These are phyloP conservation scores for Carterocephalus palaemon DNA, from an alignment of 2,888 invertebrate species.

Conservation along the genomic window DNA sequence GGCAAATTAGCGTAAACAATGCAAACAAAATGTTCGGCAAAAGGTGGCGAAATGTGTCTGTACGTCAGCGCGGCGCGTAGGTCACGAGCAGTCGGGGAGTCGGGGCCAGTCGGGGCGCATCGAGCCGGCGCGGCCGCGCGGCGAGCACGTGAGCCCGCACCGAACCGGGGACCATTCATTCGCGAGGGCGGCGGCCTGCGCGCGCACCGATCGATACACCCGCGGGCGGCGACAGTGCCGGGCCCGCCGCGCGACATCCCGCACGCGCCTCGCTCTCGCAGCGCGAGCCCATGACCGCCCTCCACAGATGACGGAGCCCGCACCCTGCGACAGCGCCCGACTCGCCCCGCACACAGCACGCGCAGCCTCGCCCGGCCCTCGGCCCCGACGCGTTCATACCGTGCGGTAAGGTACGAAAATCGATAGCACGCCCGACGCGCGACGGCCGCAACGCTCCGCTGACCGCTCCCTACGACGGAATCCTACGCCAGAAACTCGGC, in stretches of 20 bases:
- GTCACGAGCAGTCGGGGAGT: constrained; percentile 32
- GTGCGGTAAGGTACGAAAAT: constrained; percentile 67
- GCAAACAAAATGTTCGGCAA: background rate
- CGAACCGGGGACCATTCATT: constrained; percentile 70
- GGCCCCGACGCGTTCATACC: constrained; percentile 43
- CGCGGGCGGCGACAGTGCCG: constrained; percentile 65
- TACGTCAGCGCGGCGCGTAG: constrained; percentile 28
- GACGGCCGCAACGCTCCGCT: constrained; percentile 49
- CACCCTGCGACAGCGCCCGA: constrained; percentile 55
- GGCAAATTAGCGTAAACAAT: too few relatives aligned
- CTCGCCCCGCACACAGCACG: constrained; percentile 59
- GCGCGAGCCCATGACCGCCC: constrained; percentile 67
- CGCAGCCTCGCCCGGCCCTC: constrained; percentile 43
- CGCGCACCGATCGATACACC: constrained; percentile 69
- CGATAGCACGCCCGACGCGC: constrained; percentile 51
- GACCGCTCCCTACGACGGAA: constrained; percentile 35
- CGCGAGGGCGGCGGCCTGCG: constrained; percentile 54
- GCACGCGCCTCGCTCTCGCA: constrained; percentile 45
- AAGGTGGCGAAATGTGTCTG: constrained; percentile 1
- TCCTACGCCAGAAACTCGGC: background rate
- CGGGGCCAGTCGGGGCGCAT: constrained; percentile 31
- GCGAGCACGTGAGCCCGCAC: constrained; percentile 68
- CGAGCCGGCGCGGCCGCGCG: constrained; percentile 39
- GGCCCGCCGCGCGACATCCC: constrained; percentile 63
- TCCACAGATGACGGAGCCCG: constrained; percentile 78